A percentile compares a stretch with the other conserved stretches of the same genome.
phyloP scores from a whole-genome alignment of 2,888 invertebrate genomes.

The Pachycephus smyrnensis region DNA sequence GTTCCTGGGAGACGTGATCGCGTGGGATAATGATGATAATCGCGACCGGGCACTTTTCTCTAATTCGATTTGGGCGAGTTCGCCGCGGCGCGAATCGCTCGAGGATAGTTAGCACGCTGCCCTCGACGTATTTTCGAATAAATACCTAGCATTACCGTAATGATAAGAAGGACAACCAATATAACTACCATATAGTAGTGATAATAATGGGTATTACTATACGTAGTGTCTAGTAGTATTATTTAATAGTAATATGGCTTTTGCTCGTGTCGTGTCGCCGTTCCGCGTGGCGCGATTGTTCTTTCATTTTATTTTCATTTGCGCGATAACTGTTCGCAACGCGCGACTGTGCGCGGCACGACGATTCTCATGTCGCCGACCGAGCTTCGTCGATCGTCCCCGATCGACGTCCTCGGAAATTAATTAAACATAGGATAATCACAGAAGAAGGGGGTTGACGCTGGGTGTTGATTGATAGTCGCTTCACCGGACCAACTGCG shows the following conservation, averaged over 20 bases:
- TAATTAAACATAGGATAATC: constrained; percentile 67
- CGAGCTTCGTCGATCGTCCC: constrained; percentile 3
- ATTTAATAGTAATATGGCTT: constrained; percentile 32
- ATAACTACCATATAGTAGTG: constrained; percentile 56
- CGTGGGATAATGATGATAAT: background rate
- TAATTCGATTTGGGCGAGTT: background rate
- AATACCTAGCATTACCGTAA: constrained; percentile 56
- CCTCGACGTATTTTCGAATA: constrained; percentile 51
- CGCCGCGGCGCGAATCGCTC: constrained; percentile 32
- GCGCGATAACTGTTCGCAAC: constrained; percentile 30
- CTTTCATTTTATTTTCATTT: constrained; percentile 32
- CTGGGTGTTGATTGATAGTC: constrained; percentile 39
- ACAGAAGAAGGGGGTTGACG: constrained; percentile 65
- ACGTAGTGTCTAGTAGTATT: constrained; percentile 59
- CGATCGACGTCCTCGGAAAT: constrained; percentile 45
- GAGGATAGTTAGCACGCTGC: constrained; percentile 52
- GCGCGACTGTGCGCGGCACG: constrained; percentile 32
- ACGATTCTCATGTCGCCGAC: constrained; percentile 25
- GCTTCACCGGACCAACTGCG: constrained; percentile 64
- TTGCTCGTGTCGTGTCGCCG: constrained; percentile 20
- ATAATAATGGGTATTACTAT: constrained; percentile 61
- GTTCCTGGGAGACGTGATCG: background rate
- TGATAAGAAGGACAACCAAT: constrained; percentile 59
- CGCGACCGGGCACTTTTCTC: background rate
- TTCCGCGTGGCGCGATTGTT: constrained; percentile 21